Evolutionary conservation across 2,888 invertebrate genomes (phyloP), one percentile per base, ranked within the genome.

Genomic region (Aphodius granarius): DNA sequence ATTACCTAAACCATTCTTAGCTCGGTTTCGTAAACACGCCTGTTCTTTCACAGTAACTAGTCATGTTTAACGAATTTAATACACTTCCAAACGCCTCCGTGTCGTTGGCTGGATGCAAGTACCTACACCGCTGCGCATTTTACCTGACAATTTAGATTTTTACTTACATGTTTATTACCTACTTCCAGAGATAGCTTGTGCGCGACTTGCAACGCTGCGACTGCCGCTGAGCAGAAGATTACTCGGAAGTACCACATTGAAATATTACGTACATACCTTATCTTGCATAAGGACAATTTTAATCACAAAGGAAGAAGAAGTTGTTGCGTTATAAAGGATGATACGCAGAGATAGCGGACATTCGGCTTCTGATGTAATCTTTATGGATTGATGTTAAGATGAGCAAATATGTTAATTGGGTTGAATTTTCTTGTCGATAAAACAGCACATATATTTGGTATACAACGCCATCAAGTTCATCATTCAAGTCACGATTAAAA

Each of bases 251-350:
- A 43, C 43, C 4, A 43, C 43, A 13, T 13, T 43, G 43, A 43
- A 43, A 43, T 43, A 43, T 43, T 43, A 43, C n/a, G n/a, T n/a
- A n/a, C n/a, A n/a, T n/a, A n/a, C 43, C 43, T 13, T 43, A 6
- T 43, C 13, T 63, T 63, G 64, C 63, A 72, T 72, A 72, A 72
- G 63, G 20, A 72, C 63, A 22, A 21, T 22, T 63, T 72, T 72
- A 72, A 72, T 72, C 64, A 71, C 63, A 15, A 63, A 19, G 22
- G 21, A 72, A 64, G 64, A 63, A 72, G 63, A 63, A 9, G 43
- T 1, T 2, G 43, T 43, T 6, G n/a, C n/a, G n/a, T n/a, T 43
- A 43, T 43, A 9, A 43, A 9, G 43, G 43, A 6, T 13, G 43
- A 6, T 43, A 43, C 43, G 43, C 43, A 43, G 43, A 6, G 4